Base-by-base conservation (phyloP, 1,140 invertebrate genomes). In the Drosophila sp. region DNA sequence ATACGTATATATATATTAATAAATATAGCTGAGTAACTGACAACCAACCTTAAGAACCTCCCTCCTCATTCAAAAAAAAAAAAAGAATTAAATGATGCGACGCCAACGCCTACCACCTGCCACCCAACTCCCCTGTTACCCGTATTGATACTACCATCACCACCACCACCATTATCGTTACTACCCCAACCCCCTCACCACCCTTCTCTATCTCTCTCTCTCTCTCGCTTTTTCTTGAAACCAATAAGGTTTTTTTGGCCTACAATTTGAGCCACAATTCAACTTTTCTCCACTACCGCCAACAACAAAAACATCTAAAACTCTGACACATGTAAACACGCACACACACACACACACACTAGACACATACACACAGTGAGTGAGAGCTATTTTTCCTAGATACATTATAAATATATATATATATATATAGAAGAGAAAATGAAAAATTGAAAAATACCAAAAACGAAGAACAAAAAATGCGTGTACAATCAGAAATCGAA, bases 331-430 rank as follows among this genome's bases (percentile, higher is more conserved):
- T 38, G 56, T 33, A 61, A 40, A 68, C 33, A 60, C n/a, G 44
- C 6, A 76, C 41, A 50, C 44, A 61, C 29, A 70, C 54, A 57
- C 17, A 57, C 55, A 58, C 56, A 70, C 56, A 71, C 4, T 17
- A 17, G 17, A 66, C 33, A 55, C 23, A 61, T 27, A 61, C 8
- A 61, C 11, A 69, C 55, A 56, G 60, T 67, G 47, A 55, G 63
- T 73, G 66, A 81, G 44, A 81, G 44, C 44, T 50, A 50, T 50
- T 27, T 38, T 11, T 82, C 87, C 90, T 79, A 91, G 84, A 90
- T 79, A 91, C 90, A 91, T 91, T 91, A 91, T 91, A 91, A 90
- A 86, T 83, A 89, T 47, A 91, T 91, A 90, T 90, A 90, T 91
- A 90, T 90, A 87, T 74, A 91, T 87, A 74, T 80, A 76, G 76